Base-by-base conservation (phyloP, 2,888 invertebrate species). In the Amphipyra berbera region DNA sequence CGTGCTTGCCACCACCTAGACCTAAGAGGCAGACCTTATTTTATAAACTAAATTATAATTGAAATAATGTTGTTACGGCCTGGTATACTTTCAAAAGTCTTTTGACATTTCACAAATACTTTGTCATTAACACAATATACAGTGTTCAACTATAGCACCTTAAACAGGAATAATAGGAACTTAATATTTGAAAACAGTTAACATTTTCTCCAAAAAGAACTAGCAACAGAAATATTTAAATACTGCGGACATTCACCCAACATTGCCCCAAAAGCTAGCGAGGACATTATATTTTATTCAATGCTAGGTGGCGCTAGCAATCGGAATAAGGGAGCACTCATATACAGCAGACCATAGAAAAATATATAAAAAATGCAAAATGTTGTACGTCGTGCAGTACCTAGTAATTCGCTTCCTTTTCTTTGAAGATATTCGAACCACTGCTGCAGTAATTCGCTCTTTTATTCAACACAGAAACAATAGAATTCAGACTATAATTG, bases 391-490 rank as follows among this genome's bases (percentile, higher is more conserved):
- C 35, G 50, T 49, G 60, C 45, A 61, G 61, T 58, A 54, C 55
- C 45, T 49, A 3, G 52, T 61, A 56, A 52, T 67, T 65, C 50
- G 54, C 46, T 55, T 53, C 55, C 42, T 46, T 61, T 66, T 67
- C 45, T 66, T 61, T 45, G 21, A 61, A 53, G 47, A 61, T 37
- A 55, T 58, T 42, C 45, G 61, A 66, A 48, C 33, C 45, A 27
- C 52, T 35, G 14, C 52, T 45, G 55, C 61, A 64, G 52, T 35
- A 15, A 55, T 57, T 70, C 45, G 4, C 47, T 66, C 47, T 55
- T 71, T 71, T 71, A 71, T 71, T 72, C 50, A 55, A 61, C 56
- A 45, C 41, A 45, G 57, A 55, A 56, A 71, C 61, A 66, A 70
- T 64, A 52, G 55, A 30, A 45, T 40, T 1, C 13, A 61, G 40